Conservation (phyloP, 2,113 vertebrate genomes). For the Nycticorax nycticorax region DNA sequence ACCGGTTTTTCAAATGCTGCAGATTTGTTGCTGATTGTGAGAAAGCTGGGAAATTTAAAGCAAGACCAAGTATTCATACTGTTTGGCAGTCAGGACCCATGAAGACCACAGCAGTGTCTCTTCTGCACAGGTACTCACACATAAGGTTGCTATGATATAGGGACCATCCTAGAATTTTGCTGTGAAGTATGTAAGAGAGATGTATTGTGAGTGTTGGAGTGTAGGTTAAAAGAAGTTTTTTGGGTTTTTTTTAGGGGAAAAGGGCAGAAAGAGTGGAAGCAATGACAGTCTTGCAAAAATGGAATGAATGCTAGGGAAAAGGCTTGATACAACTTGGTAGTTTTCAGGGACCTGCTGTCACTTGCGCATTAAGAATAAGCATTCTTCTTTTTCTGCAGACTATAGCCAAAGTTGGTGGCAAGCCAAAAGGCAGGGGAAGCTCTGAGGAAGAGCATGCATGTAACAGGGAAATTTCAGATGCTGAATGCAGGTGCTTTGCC, state of each 20-base stretch:
- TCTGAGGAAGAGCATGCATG: not conserved
- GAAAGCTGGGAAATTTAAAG: not conserved
- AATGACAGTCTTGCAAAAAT: not conserved
- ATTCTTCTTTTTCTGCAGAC: not conserved
- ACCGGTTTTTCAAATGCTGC: not conserved
- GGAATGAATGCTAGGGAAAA: not conserved
- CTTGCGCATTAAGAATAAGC: not conserved
- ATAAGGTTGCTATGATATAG: not conserved
- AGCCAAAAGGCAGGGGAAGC: not conserved
- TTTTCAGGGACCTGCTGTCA: not conserved
- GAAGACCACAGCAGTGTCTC: not conserved
- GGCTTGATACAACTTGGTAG: not conserved
- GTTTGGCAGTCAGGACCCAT: not conserved
- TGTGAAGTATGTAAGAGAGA: not conserved
- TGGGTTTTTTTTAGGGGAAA: not conserved
- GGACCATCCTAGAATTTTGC: not conserved
- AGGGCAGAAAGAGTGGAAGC: not conserved
- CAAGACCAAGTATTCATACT: accelerated
- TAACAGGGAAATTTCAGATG: not conserved
- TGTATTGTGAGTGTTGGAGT: not conserved
- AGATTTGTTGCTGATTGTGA: not conserved
- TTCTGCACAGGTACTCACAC: not conserved
- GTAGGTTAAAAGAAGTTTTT: not conserved
- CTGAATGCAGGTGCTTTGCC: not conserved
- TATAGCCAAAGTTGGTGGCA: not conserved